A percentile compares a stretch with the other conserved stretches of the same genome.
Conservation (phyloP, 2,888 invertebrate species). For the Taenaris catops region DNA sequence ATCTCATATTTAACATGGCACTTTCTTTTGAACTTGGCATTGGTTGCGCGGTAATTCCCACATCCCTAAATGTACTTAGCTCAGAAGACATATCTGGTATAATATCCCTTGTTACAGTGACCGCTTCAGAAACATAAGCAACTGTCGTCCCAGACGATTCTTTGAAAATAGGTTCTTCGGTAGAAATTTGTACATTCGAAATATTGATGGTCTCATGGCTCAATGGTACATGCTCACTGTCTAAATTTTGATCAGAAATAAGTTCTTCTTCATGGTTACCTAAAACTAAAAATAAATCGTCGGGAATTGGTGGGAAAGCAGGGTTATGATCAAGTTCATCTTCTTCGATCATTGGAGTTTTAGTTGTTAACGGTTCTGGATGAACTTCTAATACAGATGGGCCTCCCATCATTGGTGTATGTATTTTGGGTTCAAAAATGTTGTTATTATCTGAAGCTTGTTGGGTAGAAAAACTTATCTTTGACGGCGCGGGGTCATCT, state of each 20-base stretch:
- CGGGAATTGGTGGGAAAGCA: slow-evolving; percentile 68
- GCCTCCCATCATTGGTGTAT: slow-evolving; percentile 43
- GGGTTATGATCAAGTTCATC: slow-evolving; percentile 69
- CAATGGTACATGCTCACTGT: slow-evolving; percentile 40
- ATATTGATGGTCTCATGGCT: slow-evolving; percentile 38
- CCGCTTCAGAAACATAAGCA: slow-evolving; percentile 32
- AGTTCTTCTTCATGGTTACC: slow-evolving; percentile 64
- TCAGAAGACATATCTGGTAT: slow-evolving; percentile 29
- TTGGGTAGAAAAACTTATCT: slow-evolving; percentile 58
- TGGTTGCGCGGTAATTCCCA: slow-evolving; percentile 28
- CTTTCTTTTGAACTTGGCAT: slow-evolving; percentile 39
- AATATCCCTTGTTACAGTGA: slow-evolving; percentile 32
- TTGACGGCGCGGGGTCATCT: slow-evolving; percentile 49
- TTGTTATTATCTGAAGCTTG: slow-evolving; percentile 54
- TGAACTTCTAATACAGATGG: slow-evolving; percentile 29
- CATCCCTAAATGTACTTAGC: slow-evolving; percentile 29
- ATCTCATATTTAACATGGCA: slow-evolving; percentile 55
- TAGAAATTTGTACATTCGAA: slow-evolving; percentile 33
- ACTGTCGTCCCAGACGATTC: slow-evolving; percentile 35
- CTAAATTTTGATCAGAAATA: slow-evolving; percentile 47
- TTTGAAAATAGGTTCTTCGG: slow-evolving; percentile 31
- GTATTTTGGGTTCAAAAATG: slow-evolving; percentile 46
- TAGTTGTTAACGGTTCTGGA: slow-evolving; percentile 40
- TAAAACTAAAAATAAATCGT: slow-evolving; percentile 53
- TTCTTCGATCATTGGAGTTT: slow-evolving; percentile 55